Evolutionary conservation across 2,113 vertebrate genomes (phyloP), one percentile per base, ranked within the genome.

Genomic region (Lates calcarifer): DNA sequence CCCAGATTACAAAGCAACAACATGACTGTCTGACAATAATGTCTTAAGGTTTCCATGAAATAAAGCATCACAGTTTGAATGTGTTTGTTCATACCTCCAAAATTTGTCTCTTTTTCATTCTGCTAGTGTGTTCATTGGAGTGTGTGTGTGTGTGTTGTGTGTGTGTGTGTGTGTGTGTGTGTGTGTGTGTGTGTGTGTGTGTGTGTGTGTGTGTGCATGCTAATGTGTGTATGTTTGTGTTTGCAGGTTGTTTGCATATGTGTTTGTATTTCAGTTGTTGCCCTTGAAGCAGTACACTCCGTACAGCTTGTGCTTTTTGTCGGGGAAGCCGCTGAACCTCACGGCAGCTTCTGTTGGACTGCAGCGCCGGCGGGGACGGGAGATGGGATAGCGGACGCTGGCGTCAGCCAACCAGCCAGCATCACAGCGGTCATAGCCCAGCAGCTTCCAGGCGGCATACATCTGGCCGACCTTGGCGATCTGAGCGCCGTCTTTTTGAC

Each of bases 391-490:
- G 39, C 98, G 98, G 66, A 99, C 98, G 0, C 98, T 99, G 90
- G 97, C 98, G 0, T 99, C 98, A 0, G 96, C 97, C 93, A 99
- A 70, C 98, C 98, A 99, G 88, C 98, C 98, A 0, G 96, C 96
- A 0, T 99, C 98, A 0, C 98, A 99, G 63, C 98, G 98, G 90
- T 99, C 98, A 0, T 97, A 99, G 35, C 96, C 96, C 39, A 96
- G 94, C 9, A 99, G 95, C 83, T 98, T 98, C 98, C 98, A 99
- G 82, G 98, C 98, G 0, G 96, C 96, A 18, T 96, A 99, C 87
- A 99, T 97, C 90, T 99, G 98, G 51, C 98, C 98, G 28, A 99
- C 98, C 92, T 98, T 99, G 26, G 98, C 98, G 0, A 99, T 97
- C 89, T 96, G 95, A 13, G 98, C 94, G 0, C 96, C 97, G 0